These are phyloP conservation scores for Nyctereutes procyonoides DNA, from an alignment of 2,113 vertebrate genomes.

Conservation along the genomic window DNA sequence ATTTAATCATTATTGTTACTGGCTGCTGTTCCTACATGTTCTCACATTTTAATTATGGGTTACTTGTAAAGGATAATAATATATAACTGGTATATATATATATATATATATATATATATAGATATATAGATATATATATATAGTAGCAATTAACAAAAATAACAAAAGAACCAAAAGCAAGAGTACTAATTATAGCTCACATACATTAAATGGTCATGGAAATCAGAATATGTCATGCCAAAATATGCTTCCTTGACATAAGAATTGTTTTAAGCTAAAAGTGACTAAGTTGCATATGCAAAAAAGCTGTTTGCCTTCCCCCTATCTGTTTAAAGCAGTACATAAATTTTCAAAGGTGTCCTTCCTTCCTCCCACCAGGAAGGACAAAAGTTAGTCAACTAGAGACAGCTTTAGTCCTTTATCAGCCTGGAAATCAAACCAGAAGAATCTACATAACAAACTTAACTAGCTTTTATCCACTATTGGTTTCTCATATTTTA, in stretches of 20 bases:
- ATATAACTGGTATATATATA: not conserved
- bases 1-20: not conserved
- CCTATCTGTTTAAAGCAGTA: not conserved
- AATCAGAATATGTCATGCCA: not conserved
- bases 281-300: not conserved
- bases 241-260: slow-evolving; percentile 12
- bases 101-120: not conserved
- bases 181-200: not conserved
- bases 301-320: not conserved
- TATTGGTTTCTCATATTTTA: not conserved
- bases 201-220: not conserved
- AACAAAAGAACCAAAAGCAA: slow-evolving; percentile 44
- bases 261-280: slow-evolving; percentile 14
- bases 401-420: not conserved
- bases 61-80: not conserved
- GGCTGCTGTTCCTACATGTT: not conserved
- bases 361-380: not conserved
- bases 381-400: not conserved
- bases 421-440: not conserved
- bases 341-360: slow-evolving; percentile 38
- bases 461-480: not conserved
- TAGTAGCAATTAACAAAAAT: slow-evolving; percentile 16
- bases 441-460: not conserved
- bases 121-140: not conserved
- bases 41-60: not conserved